Conservation (phyloP, 1,140 invertebrate species). For the Gryllus bimaculatus region DNA sequence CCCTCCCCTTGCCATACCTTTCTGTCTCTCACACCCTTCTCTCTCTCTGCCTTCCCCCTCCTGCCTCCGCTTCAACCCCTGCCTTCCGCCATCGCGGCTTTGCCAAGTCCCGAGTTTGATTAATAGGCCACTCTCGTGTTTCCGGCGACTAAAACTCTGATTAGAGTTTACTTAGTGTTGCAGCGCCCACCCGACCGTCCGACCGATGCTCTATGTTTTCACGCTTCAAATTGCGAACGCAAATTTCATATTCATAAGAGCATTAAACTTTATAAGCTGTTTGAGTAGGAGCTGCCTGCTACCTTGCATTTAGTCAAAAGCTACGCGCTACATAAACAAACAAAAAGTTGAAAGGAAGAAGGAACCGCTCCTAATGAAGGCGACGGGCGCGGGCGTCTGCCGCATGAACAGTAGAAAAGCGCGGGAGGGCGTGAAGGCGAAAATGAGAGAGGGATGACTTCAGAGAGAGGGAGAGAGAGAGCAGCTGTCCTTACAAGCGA, state of each 20-base stretch:
- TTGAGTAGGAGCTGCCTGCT: not conserved
- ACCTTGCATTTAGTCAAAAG: conserved; percentile 4
- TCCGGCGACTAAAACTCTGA: not conserved
- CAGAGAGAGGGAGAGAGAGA: too few species aligned
- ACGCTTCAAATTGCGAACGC: not conserved
- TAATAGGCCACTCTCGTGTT: not conserved
- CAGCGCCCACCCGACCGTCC: not conserved
- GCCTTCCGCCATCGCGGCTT: not conserved
- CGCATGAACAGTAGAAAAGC: too few species aligned
- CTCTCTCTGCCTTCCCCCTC: too few species aligned
- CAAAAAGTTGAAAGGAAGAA: not conserved
- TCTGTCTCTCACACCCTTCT: too few species aligned
- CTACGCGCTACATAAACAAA: not conserved
- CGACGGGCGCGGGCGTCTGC: too few species aligned
- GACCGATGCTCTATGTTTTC: not conserved
- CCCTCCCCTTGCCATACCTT: too few species aligned
- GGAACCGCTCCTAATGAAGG: not conserved
- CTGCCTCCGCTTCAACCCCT: not conserved
- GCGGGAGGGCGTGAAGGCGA: too few species aligned
- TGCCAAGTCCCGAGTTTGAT: not conserved
- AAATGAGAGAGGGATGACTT: too few species aligned
- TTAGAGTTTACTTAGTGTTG: not conserved
- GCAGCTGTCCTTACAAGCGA: too few species aligned
- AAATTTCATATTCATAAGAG: conserved; percentile 6
- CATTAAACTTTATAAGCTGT: not conserved